These are phyloP conservation scores for Serilophus lunatus DNA, from an alignment of 2,113 vertebrate species.

Conservation along the genomic window DNA sequence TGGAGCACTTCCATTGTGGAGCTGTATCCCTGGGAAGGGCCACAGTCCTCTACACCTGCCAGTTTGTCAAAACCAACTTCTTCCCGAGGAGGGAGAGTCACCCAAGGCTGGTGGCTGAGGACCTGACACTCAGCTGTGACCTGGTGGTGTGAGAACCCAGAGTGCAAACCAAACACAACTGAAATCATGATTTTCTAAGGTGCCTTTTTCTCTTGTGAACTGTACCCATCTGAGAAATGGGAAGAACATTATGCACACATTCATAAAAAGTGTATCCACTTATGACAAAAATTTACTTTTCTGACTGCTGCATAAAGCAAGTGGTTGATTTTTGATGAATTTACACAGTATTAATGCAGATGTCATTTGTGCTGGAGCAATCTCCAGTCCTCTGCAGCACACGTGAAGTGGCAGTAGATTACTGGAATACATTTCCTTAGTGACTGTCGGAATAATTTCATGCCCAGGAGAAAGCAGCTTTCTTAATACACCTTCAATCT, in stretches of 20 bases:
- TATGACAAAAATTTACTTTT: background rate
- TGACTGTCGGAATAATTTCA: background rate
- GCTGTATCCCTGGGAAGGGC: no score
- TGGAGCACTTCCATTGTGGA: background rate
- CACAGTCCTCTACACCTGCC: background rate
- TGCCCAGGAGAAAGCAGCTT: background rate
- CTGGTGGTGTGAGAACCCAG: background rate
- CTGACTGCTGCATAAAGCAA: background rate
- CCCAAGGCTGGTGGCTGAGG: background rate
- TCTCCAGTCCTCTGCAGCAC: background rate
- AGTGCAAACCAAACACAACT: background rate
- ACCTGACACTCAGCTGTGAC: background rate
- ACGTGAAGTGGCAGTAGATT: slow-evolving; percentile 16
- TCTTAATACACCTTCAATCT: background rate
- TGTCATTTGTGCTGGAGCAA: background rate
- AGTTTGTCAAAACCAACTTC: background rate
- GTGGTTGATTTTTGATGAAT: background rate
- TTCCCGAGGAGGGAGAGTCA: background rate
- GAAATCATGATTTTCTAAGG: background rate
- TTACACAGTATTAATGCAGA: background rate
- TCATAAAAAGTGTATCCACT: background rate
- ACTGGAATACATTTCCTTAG: slow-evolving; percentile 10
- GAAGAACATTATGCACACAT: background rate
- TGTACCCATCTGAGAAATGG: background rate
- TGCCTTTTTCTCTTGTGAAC: background rate